A percentile compares a stretch with the other conserved stretches of the same genome.
phyloP scores from a whole-genome alignment of 2,888 invertebrate genomes.

The Anticlea derivata region DNA sequence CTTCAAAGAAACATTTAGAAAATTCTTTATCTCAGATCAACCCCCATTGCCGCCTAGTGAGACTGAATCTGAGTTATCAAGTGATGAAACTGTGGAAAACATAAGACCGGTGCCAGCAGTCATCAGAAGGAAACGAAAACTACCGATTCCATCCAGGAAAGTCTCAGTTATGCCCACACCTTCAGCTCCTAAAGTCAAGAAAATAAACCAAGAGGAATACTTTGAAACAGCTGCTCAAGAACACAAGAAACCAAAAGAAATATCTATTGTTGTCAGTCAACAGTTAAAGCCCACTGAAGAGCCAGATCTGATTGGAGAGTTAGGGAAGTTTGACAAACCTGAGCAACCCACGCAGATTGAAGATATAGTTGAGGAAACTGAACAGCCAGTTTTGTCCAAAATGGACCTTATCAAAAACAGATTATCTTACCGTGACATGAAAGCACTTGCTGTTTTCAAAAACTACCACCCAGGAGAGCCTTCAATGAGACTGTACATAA shows the following conservation, averaged over 20 bases:
- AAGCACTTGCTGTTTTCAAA: slow-evolving; percentile 90
- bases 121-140: slow-evolving; percentile 64
- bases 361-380: slow-evolving; percentile 45
- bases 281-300: slow-evolving; percentile 61
- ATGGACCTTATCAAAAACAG: slow-evolving; percentile 87
- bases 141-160: slow-evolving; percentile 63
- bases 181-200: slow-evolving; percentile 55
- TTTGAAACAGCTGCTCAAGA: slow-evolving; percentile 69
- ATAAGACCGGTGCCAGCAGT: slow-evolving; percentile 47
- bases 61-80: slow-evolving; percentile 73
- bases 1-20: slow-evolving; percentile 65
- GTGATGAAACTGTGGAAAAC: slow-evolving; percentile 61
- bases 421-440: slow-evolving; percentile 88
- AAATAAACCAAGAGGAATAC: slow-evolving; percentile 63
- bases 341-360: slow-evolving; percentile 46
- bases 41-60: slow-evolving; percentile 59
- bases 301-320: slow-evolving; percentile 67
- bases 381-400: slow-evolving; percentile 80
- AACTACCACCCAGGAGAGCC: slow-evolving; percentile 93
- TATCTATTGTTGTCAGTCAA: slow-evolving; percentile 68
- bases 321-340: slow-evolving; percentile 69
- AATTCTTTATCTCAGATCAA: slow-evolving; percentile 54
- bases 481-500: slow-evolving; percentile 94
- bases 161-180: slow-evolving; percentile 48
- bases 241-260: slow-evolving; percentile 59